phyloP scores from a whole-genome alignment of 2,888 invertebrate genomes.

The Phlogophora meticulosa region DNA sequence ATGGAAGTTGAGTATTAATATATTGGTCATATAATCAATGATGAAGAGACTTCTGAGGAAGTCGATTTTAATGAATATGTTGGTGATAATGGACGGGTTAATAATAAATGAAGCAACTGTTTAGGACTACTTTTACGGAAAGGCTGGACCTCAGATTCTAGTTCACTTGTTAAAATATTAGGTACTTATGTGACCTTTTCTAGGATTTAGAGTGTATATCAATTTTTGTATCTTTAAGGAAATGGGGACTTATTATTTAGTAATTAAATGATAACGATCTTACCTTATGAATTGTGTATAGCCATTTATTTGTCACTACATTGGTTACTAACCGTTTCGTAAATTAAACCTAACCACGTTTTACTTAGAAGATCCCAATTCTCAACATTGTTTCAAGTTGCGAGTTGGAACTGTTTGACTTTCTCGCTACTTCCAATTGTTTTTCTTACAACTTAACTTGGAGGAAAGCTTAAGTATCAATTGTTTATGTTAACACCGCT shows the following conservation, averaged over 20 bases:
- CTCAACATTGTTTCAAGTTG: constrained; percentile 30
- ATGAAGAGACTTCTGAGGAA: background rate
- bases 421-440: constrained; percentile 48
- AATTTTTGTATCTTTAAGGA: too few relatives aligned
- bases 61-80: background rate
- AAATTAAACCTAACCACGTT: constrained; percentile 33
- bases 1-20: background rate
- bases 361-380: constrained; percentile 34
- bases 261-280: too few relatives aligned
- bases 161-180: too few relatives aligned
- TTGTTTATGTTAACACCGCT: constrained; percentile 53
- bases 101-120: background rate
- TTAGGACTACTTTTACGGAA: too few relatives aligned
- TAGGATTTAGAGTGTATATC: too few relatives aligned
- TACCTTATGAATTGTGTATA: background rate
- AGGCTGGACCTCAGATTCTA: too few relatives aligned
- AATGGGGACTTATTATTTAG: too few relatives aligned
- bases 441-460: constrained; percentile 55
- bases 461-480: constrained; percentile 49
- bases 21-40: constrained; percentile 9
- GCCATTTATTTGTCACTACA: constrained; percentile 3
- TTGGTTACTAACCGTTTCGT: constrained; percentile 11
- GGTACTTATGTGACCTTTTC: too few relatives aligned
- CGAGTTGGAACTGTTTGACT: constrained; percentile 45
- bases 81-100: background rate